Percentiles rank a stretch among this genome's conserved stretches.
phyloP scores from a whole-genome alignment of 2,797 vertebrate genomes.

The Denticeps clupeoides region DNA sequence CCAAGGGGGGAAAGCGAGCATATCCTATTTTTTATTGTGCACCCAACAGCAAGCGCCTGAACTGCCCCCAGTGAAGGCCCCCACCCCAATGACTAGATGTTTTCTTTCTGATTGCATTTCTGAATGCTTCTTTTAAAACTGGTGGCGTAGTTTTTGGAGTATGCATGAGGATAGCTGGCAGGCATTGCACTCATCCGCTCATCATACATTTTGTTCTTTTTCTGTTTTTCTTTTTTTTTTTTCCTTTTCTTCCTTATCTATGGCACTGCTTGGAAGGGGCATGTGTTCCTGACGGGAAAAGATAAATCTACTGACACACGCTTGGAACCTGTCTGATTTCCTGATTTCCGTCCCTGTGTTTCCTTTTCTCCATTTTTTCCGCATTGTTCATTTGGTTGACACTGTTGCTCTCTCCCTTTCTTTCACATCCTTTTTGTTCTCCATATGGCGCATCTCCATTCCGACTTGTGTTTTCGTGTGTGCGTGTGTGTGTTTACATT shows the following conservation, averaged over 20 bases:
- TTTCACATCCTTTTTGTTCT: neutral
- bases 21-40: conserved; percentile 29
- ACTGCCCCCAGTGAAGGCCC: conserved; percentile 34
- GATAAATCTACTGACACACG: conserved; percentile 29
- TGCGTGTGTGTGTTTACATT: neutral
- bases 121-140: conserved; percentile 29
- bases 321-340: conserved; percentile 23
- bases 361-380: conserved; percentile 4
- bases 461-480: conserved; percentile 1
- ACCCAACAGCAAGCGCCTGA: conserved; percentile 36
- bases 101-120: conserved; percentile 18
- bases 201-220: neutral
- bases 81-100: conserved; percentile 34
- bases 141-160: conserved; percentile 22
- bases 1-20: conserved; percentile 46
- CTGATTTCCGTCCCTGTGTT: conserved; percentile 8
- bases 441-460: conserved; percentile 10
- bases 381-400: conserved; percentile 12
- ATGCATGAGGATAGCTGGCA: conserved; percentile 37
- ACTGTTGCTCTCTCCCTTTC: conserved; percentile 7
- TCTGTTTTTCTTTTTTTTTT: neutral
- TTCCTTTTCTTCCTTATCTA: conserved; percentile 26
- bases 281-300: conserved; percentile 30
- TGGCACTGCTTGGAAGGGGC: conserved; percentile 30
- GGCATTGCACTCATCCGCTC: conserved; percentile 23